phyloP scores from a whole-genome alignment of 2,113 vertebrate species.

The Lepus americanus region DNA sequence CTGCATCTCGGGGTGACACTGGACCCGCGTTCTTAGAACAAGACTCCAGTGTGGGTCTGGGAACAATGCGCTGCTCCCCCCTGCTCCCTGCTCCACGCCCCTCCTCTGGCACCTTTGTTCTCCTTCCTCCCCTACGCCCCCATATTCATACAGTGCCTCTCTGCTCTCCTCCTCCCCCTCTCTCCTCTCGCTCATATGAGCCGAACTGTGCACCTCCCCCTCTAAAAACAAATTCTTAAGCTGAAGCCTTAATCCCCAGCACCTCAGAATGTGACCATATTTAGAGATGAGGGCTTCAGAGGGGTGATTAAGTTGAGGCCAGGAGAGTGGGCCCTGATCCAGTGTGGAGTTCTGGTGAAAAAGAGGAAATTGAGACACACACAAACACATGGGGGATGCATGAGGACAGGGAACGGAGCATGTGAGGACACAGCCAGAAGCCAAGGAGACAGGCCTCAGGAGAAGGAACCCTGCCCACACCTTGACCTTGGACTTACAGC shows the following conservation, averaged over 20 bases:
- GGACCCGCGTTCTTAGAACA: neutral
- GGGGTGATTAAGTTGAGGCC: neutral
- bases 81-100: neutral
- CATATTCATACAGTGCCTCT: fast-evolving
- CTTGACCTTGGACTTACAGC: neutral
- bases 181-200: neutral
- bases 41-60: neutral
- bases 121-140: fast-evolving
- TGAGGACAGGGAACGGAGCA: neutral
- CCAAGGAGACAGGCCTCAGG: neutral
- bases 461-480: neutral
- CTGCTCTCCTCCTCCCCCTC: neutral
- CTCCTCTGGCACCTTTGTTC: neutral
- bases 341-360: neutral
- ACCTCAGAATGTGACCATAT: neutral
- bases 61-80: too few relatives aligned
- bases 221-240: neutral
- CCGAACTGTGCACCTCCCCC: neutral
- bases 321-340: neutral
- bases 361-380: neutral
- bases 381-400: fast-evolving
- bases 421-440: neutral
- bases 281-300: neutral
- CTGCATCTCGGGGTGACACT: neutral
- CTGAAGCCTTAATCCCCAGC: neutral